Evolutionary conservation across 2,888 invertebrate species (phyloP).

Genomic region (Clepsis dumicolana): DNA sequence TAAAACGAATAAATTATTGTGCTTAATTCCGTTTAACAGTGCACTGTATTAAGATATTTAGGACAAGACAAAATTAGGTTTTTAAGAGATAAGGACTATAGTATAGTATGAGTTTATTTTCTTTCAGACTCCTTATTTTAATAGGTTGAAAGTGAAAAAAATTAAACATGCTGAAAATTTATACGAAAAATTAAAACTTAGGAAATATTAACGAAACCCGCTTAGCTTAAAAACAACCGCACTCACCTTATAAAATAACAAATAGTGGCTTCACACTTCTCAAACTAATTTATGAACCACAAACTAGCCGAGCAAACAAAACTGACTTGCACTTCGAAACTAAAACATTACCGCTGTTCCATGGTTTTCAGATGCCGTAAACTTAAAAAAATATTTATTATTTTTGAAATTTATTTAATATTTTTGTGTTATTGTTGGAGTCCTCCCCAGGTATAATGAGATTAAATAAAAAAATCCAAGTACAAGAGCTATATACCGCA

Average conservation of each 20-base stretch:
- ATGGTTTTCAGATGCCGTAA: conserved; percentile 1
- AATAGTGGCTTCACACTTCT: conserved; percentile 46
- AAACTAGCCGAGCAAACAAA: conserved; percentile 61
- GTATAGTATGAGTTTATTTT: too few relatives aligned
- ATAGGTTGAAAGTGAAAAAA: too few relatives aligned
- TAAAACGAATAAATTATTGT: too few relatives aligned
- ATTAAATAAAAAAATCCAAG: background rate
- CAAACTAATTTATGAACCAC: conserved; percentile 62
- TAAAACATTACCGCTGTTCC: conserved; percentile 29
- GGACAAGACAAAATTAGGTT: too few relatives aligned
- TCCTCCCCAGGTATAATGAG: background rate
- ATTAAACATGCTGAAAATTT: too few relatives aligned
- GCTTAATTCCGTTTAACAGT: too few relatives aligned
- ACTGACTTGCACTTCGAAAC: conserved; percentile 46
- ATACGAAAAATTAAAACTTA: background rate
- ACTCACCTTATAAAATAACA: conserved; percentile 21
- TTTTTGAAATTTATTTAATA: conserved; percentile 9
- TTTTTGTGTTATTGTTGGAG: background rate
- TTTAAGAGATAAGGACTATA: too few relatives aligned
- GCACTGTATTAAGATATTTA: too few relatives aligned
- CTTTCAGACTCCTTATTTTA: too few relatives aligned
- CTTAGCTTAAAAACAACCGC: background rate
- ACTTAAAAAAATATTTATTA: conserved; percentile 7
- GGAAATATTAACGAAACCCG: background rate
- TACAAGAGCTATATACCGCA: conserved; percentile 31